These are phyloP conservation scores for Epizoanthus illoricatus DNA, from an alignment of 92 coral and sea anemone species.

Conservation along the genomic window DNA sequence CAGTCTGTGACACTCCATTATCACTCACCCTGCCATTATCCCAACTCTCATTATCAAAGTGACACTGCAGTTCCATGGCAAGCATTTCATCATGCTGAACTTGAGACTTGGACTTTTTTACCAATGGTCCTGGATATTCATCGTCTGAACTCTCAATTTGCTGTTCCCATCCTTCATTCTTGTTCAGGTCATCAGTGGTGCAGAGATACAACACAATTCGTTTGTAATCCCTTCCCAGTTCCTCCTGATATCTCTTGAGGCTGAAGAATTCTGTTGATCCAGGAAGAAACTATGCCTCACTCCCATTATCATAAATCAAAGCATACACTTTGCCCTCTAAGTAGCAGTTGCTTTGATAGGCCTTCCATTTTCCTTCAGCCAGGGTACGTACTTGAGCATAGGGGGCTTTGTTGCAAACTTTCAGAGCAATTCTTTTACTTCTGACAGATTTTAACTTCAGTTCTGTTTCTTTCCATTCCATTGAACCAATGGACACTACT, in stretches of 20 bases:
- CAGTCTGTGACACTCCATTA: too few relatives aligned
- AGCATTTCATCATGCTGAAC: constrained; percentile 40
- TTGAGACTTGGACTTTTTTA: constrained; percentile 22
- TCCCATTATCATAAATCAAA: constrained; percentile 59
- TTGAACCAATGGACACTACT: constrained; percentile 41
- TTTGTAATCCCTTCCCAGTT: constrained; percentile 66
- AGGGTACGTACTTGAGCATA: constrained; percentile 33
- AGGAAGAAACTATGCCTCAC: constrained; percentile 59
- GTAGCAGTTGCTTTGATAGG: constrained; percentile 56
- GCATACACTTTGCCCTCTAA: constrained; percentile 54
- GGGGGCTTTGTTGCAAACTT: constrained; percentile 55
- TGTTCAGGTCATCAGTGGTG: constrained; percentile 35
- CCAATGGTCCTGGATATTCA: not conserved
- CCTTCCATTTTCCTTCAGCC: constrained; percentile 60
- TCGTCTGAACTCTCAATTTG: not conserved
- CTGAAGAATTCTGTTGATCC: constrained; percentile 58
- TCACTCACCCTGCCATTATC: constrained; percentile 4
- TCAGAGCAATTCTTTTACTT: constrained; percentile 52
- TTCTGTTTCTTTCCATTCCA: constrained; percentile 25
- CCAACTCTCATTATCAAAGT: constrained; percentile 11
- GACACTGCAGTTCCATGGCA: constrained; percentile 45
- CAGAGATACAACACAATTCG: constrained; percentile 59
- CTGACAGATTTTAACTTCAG: constrained; percentile 46
- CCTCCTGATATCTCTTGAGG: constrained; percentile 52
- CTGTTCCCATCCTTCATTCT: constrained; percentile 26